Evolutionary conservation across 1,140 invertebrate genomes (phyloP).

Genomic region (Planococcus citri): DNA sequence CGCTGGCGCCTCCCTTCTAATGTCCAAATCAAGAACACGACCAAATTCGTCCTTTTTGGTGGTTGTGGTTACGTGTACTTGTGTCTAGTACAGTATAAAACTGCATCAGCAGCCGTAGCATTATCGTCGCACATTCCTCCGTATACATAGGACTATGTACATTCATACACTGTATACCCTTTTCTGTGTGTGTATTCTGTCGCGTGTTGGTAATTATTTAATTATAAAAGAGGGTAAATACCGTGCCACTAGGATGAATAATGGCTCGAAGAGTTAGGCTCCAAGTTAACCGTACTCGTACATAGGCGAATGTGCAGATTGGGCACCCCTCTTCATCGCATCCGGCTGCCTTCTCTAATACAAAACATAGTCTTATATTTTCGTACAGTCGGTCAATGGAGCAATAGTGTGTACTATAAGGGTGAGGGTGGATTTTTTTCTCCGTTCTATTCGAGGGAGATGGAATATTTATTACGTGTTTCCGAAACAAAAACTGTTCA

Average conservation of each 20-base stretch:
- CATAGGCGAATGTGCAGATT: too few relatives aligned
- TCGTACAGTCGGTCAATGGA: neutral
- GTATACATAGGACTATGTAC: too few relatives aligned
- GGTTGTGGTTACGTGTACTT: neutral
- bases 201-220: neutral
- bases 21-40: slow-evolving; percentile 6
- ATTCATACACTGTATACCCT: neutral
- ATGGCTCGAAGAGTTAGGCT: neutral
- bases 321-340: too few relatives aligned
- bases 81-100: too few relatives aligned
- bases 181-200: neutral
- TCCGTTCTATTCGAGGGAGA: too few relatives aligned
- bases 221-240: neutral
- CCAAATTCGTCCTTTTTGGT: neutral
- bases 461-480: neutral
- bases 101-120: too few relatives aligned
- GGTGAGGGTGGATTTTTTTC: too few relatives aligned
- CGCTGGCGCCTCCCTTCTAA: slow-evolving; percentile 4
- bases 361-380: too few relatives aligned
- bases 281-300: neutral
- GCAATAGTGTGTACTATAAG: too few relatives aligned
- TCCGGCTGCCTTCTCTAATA: too few relatives aligned
- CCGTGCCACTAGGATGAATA: neutral
- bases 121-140: too few relatives aligned
- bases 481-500: neutral